phyloP scores from a whole-genome alignment of 2,797 vertebrate species.

The Scomberomorus guttatus region DNA sequence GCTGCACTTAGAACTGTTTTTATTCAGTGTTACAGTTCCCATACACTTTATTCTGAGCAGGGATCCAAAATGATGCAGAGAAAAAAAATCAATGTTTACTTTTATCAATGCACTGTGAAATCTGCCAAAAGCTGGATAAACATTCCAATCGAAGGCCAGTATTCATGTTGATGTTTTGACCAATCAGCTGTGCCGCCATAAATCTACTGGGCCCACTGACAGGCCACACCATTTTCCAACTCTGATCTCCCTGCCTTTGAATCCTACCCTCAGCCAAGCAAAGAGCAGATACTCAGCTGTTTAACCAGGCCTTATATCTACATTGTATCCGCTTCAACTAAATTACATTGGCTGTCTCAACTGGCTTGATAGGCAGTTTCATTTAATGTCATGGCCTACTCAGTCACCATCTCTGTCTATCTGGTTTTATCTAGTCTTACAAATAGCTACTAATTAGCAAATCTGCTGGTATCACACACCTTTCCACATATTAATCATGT shows the following conservation, averaged over 20 bases:
- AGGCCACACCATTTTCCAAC: no score
- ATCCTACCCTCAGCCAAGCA: no score
- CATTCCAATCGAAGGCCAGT: no score
- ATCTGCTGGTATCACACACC: background rate
- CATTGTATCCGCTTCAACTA: background rate
- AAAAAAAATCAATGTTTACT: background rate
- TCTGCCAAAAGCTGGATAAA: no score
- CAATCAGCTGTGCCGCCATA: no score
- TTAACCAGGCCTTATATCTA: no score
- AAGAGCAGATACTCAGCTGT: no score
- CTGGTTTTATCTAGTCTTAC: slow-evolving; percentile 26
- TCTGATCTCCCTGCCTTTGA: no score
- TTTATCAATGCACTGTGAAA: no score
- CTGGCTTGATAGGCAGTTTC: slow-evolving; percentile 15
- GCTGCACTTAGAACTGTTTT: background rate
- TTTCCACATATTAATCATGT: slow-evolving; percentile 12
- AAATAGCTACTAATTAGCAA: slow-evolving; percentile 29
- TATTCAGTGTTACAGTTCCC: background rate
- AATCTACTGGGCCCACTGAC: no score
- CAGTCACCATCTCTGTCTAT: slow-evolving; percentile 22
- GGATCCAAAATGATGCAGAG: background rate
- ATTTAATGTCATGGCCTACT: slow-evolving; percentile 17
- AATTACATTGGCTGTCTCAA: background rate
- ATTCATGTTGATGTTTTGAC: no score
- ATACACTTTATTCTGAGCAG: background rate